Evolutionary conservation across 2,797 vertebrate species (phyloP).

Genomic region (Sebastes dallii): DNA sequence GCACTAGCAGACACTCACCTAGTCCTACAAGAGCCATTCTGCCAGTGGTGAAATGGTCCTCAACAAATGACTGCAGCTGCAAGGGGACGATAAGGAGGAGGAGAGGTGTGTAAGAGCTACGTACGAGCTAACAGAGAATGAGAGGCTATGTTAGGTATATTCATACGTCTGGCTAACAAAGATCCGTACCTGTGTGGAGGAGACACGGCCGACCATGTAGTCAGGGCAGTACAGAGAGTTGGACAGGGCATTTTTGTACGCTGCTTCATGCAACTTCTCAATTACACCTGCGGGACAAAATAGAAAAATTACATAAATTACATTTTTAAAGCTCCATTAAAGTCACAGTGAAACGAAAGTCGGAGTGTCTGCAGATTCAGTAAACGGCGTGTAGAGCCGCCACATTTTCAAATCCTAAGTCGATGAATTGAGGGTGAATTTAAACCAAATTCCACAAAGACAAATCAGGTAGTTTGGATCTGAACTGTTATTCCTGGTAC

Average conservation of each 20-base stretch:
- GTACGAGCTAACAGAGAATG: background rate
- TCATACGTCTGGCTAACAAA: background rate
- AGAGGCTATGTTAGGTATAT: background rate
- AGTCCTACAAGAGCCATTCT: slow-evolving; percentile 94
- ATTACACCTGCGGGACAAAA: slow-evolving; percentile 81
- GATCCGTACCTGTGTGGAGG: slow-evolving; percentile 84
- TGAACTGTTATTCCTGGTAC: slow-evolving; percentile 39
- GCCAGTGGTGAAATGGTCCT: slow-evolving; percentile 89
- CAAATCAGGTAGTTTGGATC: background rate
- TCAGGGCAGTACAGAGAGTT: slow-evolving; percentile 94
- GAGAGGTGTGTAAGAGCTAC: slow-evolving; percentile 15
- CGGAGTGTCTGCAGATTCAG: background rate
- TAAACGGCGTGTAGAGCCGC: too few species aligned
- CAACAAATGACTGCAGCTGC: slow-evolving; percentile 90
- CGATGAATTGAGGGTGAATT: too few species aligned
- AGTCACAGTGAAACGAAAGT: background rate
- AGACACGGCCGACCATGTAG: slow-evolving; percentile 86
- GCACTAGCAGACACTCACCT: slow-evolving; percentile 77
- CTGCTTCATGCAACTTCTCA: slow-evolving; percentile 91
- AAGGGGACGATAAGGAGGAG: slow-evolving; percentile 21
- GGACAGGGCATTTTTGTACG: slow-evolving; percentile 89
- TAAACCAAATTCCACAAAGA: background rate
- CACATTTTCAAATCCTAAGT: too few species aligned
- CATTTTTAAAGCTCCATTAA: background rate
- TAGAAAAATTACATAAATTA: background rate